A percentile compares a stretch with the other conserved stretches of the same genome.
Evolutionary conservation across 2,113 vertebrate species (phyloP).

Genomic region (Holacanthus passer): DNA sequence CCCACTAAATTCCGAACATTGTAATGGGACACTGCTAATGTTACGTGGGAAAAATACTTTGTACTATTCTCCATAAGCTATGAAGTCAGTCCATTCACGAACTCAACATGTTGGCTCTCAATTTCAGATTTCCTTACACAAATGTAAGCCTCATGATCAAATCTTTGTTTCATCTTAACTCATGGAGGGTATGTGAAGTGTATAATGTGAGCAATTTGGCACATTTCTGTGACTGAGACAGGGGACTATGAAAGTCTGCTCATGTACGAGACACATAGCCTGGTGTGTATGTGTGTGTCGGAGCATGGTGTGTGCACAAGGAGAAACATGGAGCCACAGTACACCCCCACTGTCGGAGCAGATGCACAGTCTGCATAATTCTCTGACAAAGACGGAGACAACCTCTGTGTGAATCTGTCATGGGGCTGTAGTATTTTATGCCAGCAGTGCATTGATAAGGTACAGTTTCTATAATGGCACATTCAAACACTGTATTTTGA

Average conservation of each 20-base stretch:
- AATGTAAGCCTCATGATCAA: not conserved
- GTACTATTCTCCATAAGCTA: not conserved
- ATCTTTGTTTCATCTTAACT: not conserved
- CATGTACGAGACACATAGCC: not conserved
- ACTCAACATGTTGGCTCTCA: not conserved
- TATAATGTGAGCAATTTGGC: not conserved
- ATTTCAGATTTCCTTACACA: not conserved
- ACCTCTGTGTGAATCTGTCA: slow-evolving; percentile 10
- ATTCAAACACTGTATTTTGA: not conserved
- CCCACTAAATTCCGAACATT: not conserved
- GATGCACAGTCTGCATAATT: slow-evolving; percentile 17
- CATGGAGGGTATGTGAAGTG: not conserved
- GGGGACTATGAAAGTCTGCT: not conserved
- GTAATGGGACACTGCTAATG: not conserved
- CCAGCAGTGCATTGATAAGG: not conserved
- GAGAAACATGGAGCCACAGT: not conserved
- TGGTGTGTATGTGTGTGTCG: not conserved
- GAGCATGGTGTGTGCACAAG: not conserved
- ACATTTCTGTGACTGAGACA: not conserved
- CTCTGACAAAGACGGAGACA: slow-evolving; percentile 16
- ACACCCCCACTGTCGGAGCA: slow-evolving; percentile 5
- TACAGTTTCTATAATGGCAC: not conserved
- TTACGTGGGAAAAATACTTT: not conserved
- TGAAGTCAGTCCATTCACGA: not conserved
- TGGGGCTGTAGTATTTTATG: not conserved